A percentile compares a stretch with the other conserved stretches of the same genome.
Evolutionary conservation across 35 echinoderm and acorn worm genomes (phyloP).

Genomic region (Apostichopus japonicus): DNA sequence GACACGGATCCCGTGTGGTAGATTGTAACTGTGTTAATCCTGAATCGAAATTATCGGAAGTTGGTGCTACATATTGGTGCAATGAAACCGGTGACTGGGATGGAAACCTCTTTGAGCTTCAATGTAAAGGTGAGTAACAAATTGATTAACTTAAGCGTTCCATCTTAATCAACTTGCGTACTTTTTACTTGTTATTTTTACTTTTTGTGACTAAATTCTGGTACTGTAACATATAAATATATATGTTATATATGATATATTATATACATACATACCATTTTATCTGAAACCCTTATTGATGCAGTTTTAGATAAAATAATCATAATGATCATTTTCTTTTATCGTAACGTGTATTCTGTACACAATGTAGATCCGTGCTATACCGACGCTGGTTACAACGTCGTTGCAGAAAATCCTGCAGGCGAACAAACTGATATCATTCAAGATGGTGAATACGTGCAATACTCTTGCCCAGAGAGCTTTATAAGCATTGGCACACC

Average conservation of each 20-base stretch:
- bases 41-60: not conserved
- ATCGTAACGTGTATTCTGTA: not conserved
- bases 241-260: no score
- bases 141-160: no score
- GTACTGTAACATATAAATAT: no score
- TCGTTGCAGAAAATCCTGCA: slow-evolving; percentile 9
- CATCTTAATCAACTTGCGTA: no score
- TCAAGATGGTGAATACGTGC: not conserved
- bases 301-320: no score
- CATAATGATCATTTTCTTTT: no score
- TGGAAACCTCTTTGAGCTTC: not conserved
- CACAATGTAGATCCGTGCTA: not conserved
- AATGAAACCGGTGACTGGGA: not conserved
- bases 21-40: not conserved
- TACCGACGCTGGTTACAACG: not conserved
- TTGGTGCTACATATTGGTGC: slow-evolving; percentile 12
- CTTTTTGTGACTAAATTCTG: no score
- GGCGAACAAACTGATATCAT: not conserved
- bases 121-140: slow-evolving; percentile 29
- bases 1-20: not conserved
- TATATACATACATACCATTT: no score
- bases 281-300: no score
- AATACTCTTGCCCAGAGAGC: not conserved
- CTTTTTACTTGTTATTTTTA: no score
- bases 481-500: not conserved